These are phyloP conservation scores for Nasonovia ribisnigri DNA, from an alignment of 2,888 invertebrate genomes.

Conservation along the genomic window DNA sequence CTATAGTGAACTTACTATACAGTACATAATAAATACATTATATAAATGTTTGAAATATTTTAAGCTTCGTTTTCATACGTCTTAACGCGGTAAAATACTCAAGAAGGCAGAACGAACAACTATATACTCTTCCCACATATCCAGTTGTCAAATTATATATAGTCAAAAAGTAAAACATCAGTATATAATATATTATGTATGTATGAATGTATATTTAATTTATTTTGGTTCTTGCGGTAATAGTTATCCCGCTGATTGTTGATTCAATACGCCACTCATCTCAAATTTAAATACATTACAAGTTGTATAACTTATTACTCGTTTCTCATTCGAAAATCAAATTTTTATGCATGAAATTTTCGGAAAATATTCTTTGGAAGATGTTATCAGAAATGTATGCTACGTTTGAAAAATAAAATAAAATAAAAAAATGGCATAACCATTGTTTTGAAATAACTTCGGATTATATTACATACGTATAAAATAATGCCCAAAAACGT, in stretches of 20 bases:
- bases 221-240: no score
- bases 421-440: no score
- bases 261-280: neutral
- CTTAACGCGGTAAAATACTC: neutral
- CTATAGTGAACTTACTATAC: neutral
- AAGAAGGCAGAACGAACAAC: neutral
- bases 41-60: neutral
- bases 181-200: neutral
- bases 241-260: neutral
- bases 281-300: neutral
- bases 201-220: neutral
- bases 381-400: no score
- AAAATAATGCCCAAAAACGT: neutral
- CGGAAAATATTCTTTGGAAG: neutral
- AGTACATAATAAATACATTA: neutral
- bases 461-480: neutral
- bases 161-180: conserved; percentile 1
- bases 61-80: neutral
- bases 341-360: no score
- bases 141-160: conserved; percentile 25
- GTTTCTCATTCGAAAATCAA: no score
- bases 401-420: no score
- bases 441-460: neutral
- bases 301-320: no score
- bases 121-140: neutral